These are phyloP conservation scores for Thermophis baileyi DNA, from an alignment of 2,113 vertebrate genomes.

Conservation along the genomic window DNA sequence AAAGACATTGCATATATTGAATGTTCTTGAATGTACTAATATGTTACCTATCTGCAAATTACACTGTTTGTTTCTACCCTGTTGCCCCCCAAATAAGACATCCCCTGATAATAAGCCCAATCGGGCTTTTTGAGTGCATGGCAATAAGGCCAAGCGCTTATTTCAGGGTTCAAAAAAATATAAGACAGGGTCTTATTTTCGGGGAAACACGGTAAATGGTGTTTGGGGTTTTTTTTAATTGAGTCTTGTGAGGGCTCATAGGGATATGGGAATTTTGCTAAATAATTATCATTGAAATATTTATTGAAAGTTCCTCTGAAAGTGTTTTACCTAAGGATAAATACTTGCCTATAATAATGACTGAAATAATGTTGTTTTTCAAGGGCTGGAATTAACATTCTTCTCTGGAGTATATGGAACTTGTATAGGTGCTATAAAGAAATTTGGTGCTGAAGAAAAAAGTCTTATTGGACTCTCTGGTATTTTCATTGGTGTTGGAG, in stretches of 20 bases:
- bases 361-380: conserved; percentile 9
- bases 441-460: conserved; percentile 87
- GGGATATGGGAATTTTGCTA: not conserved
- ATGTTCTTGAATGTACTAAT: not conserved
- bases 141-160: no score
- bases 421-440: conserved; percentile 87
- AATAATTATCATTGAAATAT: not conserved
- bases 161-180: no score
- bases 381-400: conserved; percentile 93
- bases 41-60: not conserved
- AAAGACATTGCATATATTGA: not conserved
- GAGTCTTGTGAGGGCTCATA: not conserved
- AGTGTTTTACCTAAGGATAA: not conserved
- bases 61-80: not conserved
- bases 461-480: conserved; percentile 94
- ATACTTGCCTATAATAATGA: not conserved
- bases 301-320: not conserved
- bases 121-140: no score
- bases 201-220: no score
- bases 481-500: conserved; percentile 92
- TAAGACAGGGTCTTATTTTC: no score
- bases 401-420: conserved; percentile 97
- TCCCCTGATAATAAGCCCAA: no score
- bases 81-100: no score
- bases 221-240: not conserved